Percentiles rank a stretch among this genome's conserved stretches.
These are phyloP conservation scores for Phthorimaea operculella DNA, from an alignment of 1,140 invertebrate genomes.

Conservation along the genomic window DNA sequence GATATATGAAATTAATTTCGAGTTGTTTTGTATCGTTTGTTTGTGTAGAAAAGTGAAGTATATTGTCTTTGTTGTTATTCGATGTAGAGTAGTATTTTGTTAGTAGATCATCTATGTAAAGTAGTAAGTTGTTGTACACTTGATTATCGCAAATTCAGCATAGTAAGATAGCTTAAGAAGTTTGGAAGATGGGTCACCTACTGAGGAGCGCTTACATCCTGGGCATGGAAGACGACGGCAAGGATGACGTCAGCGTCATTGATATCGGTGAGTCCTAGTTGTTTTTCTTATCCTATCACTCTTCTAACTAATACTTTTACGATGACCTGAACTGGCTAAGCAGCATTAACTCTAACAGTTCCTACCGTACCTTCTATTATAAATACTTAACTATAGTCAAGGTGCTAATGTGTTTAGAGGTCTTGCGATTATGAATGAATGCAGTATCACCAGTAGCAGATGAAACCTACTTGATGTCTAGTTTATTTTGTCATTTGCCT, in stretches of 20 bases:
- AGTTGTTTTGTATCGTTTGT: constrained; percentile 22
- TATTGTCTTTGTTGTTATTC: background rate
- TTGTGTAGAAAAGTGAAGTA: constrained; percentile 16
- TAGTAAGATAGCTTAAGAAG: constrained; percentile 26
- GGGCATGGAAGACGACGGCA: constrained; percentile 38
- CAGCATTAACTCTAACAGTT: too few relatives aligned
- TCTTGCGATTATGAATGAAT: too few relatives aligned
- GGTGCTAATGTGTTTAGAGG: too few relatives aligned
- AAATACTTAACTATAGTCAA: too few relatives aligned
- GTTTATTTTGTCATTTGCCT: too few relatives aligned
- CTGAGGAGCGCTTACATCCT: constrained; percentile 50
- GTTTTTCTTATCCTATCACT: too few relatives aligned
- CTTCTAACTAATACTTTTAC: too few relatives aligned
- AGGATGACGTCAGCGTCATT: constrained; percentile 42
- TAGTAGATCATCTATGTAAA: constrained; percentile 43
- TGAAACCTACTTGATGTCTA: too few relatives aligned
- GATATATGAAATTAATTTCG: constrained; percentile 20
- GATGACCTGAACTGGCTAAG: too few relatives aligned
- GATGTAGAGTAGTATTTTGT: constrained; percentile 7
- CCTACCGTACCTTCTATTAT: too few relatives aligned
- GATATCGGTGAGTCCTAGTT: too few relatives aligned
- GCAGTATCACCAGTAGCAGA: too few relatives aligned
- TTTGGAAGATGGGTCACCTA: constrained; percentile 51
- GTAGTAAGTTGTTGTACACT: constrained; percentile 30
- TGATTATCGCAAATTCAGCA: constrained; percentile 55